Base-by-base conservation (phyloP, 2,888 invertebrate genomes). In the Eurois occulta region DNA sequence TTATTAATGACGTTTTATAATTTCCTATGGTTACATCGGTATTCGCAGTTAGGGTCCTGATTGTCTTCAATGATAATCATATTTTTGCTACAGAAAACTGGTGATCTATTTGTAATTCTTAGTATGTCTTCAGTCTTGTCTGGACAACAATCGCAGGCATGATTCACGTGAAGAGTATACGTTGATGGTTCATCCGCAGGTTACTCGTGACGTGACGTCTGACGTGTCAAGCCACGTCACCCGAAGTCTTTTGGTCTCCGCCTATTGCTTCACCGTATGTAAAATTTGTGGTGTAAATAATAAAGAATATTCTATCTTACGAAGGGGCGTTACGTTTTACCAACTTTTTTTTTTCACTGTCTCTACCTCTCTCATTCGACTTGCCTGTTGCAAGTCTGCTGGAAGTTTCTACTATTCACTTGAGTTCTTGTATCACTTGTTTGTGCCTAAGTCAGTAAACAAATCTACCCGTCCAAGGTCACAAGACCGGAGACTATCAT, bases 391-490 rank as follows among this genome's bases (percentile, higher is more conserved):
- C 7, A 62, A 32, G 11, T n/a, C n/a, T 18, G 7, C 2, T 72
- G 8, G n/a, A 41, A 65, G 13, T n/a, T n/a, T n/a, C 8, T n/a
- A 41, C 65, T 18, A 18, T 38, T 21, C 28, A 18, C n/a, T 10
- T 8, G 24, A 32, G 4, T 18, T 41, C n/a, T 65, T 65, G 8
- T 65, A 8, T 74, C 4, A 43, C 18, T 58, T 69, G 18, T 35
- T 13, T 18, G 24, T 35, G 16, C 64, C 55, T 46, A 46, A 69
- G 43, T 71, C 64, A 46, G 32, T 80, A 65, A 72, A 58, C 65
- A 80, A 65, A 72, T 66, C 64, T 18, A 52, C 46, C n/a, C 2
- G 55, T 65, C n/a, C 68, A 60, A 69, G 80, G 69, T 75, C 18
- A 16, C 8, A 21, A 75, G 41, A 28, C 75, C n/a, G 18, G 24